A percentile compares a stretch with the other conserved stretches of the same genome.
Evolutionary conservation across 92 coral and sea anemone genomes (phyloP).

Genomic region (Palythoa caribaeorum): DNA sequence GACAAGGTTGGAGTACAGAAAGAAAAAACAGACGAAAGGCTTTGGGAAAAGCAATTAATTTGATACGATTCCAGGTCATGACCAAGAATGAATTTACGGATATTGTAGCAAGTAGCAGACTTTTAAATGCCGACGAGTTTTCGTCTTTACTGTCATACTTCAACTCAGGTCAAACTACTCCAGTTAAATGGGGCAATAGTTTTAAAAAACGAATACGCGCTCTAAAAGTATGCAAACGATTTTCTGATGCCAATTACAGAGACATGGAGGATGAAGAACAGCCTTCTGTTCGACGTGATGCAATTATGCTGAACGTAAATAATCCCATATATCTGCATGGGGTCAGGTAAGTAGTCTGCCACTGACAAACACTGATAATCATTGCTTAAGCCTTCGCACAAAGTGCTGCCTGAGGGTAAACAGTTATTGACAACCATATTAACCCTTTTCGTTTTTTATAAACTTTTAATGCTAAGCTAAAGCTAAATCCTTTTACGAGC

Average conservation of each 20-base stretch:
- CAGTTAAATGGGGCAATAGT: conserved; percentile 19
- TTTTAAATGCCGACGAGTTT: conserved; percentile 33
- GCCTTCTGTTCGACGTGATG: conserved; percentile 34
- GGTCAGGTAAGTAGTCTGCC: conserved; percentile 29
- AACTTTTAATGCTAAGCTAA: too few relatives aligned
- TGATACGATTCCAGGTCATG: conserved; percentile 69
- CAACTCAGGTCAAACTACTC: conserved; percentile 25
- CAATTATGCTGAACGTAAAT: conserved; percentile 41
- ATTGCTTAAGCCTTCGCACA: neutral
- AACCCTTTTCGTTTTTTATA: neutral
- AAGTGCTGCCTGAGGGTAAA: neutral
- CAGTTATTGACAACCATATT: neutral
- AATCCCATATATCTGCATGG: conserved; percentile 35
- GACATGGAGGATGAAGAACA: conserved; percentile 30
- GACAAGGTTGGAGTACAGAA: conserved; percentile 37
- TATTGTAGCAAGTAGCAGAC: conserved; percentile 32
- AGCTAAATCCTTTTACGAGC: neutral
- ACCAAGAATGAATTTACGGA: conserved; percentile 30
- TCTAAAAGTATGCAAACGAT: conserved; percentile 34
- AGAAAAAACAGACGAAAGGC: conserved; percentile 54
- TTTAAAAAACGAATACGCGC: conserved; percentile 31
- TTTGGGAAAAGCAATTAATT: conserved; percentile 50
- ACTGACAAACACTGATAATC: neutral
- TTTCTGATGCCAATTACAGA: conserved; percentile 41
- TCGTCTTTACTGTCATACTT: conserved; percentile 28